Conservation (phyloP, 2,888 invertebrate species). For the Chironomus riparius region DNA sequence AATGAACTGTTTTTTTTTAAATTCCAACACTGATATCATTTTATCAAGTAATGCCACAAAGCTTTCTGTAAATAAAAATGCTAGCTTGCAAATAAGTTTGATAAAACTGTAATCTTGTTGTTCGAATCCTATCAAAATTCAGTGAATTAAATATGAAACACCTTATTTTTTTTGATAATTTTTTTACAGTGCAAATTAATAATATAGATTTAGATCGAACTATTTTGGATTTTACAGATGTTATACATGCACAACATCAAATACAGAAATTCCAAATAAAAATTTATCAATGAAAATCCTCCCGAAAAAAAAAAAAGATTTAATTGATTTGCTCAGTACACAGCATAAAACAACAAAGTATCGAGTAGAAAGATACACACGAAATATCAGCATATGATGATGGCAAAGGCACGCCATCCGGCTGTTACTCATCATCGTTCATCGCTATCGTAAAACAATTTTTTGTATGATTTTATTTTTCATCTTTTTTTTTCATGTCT, state of each 20-base stretch:
- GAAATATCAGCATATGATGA: not conserved
- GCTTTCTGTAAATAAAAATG: no score
- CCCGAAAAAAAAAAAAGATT: not conserved
- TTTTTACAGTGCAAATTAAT: no score
- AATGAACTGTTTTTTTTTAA: no score
- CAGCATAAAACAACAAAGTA: not conserved
- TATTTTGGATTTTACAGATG: no score
- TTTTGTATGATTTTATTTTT: not conserved
- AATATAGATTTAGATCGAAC: no score
- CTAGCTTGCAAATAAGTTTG: no score
- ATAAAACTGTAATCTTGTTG: no score
- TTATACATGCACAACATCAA: not conserved
- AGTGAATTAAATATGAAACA: no score
- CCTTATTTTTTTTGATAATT: no score
- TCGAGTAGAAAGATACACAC: not conserved
- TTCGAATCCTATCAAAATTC: no score
- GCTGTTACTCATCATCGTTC: not conserved
- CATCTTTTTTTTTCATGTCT: not conserved
- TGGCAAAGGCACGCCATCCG: not conserved
- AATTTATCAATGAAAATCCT: not conserved
- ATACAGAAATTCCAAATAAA: not conserved
- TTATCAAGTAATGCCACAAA: no score
- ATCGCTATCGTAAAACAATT: not conserved
- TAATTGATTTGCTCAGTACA: not conserved
- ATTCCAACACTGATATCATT: no score